Percentiles rank a stretch among this genome's conserved stretches.
phyloP scores from a whole-genome alignment of 2,113 vertebrate genomes.

The Leucosticte australis region DNA sequence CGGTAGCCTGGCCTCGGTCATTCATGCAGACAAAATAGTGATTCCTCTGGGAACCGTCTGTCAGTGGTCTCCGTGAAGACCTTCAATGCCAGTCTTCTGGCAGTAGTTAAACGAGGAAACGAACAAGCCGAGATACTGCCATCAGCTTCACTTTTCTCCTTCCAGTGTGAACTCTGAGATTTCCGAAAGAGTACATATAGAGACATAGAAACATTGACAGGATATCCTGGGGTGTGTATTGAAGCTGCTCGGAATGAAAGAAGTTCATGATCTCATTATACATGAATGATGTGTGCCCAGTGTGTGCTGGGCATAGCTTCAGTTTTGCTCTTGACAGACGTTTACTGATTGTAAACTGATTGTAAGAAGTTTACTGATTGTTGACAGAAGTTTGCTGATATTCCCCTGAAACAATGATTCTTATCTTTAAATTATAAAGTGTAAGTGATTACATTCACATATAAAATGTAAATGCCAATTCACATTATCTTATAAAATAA shows the following conservation, averaged over 20 bases:
- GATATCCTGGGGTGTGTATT: not conserved
- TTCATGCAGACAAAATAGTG: not conserved
- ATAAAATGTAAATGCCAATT: not conserved
- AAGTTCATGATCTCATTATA: not conserved
- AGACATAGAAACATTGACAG: not conserved
- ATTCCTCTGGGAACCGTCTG: too few relatives aligned
- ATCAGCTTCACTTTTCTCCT: not conserved
- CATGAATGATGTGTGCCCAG: not conserved
- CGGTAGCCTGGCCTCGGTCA: not conserved
- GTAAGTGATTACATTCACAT: not conserved
- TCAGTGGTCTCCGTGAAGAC: not conserved
- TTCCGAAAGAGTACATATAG: fast-evolving
- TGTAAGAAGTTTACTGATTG: not conserved
- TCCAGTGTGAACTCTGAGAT: not conserved
- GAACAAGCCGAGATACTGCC: not conserved
- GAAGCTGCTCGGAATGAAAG: not conserved
- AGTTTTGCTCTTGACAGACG: not conserved
- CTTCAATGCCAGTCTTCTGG: not conserved
- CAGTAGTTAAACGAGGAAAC: not conserved
- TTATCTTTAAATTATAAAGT: not conserved
- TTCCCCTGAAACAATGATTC: not conserved
- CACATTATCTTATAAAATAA: not conserved
- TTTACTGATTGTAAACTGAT: not conserved
- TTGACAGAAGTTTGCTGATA: not conserved
- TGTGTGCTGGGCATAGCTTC: not conserved